phyloP scores from a whole-genome alignment of 2,113 vertebrate genomes.

The Myiagra hebetior region DNA sequence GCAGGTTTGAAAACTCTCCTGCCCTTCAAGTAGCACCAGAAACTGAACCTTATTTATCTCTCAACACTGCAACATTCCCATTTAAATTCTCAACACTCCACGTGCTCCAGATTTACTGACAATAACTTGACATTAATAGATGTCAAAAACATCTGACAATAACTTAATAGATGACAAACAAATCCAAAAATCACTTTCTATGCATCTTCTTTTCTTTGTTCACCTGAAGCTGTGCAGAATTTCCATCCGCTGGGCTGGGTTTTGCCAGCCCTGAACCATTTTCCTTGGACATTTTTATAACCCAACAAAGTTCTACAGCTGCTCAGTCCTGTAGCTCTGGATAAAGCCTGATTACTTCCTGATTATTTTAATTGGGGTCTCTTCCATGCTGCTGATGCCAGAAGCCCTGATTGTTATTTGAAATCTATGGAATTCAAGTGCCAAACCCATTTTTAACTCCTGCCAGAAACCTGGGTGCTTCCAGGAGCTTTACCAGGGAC shows the following conservation, averaged over 20 bases:
- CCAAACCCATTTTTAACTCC: not conserved
- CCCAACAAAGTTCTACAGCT: not conserved
- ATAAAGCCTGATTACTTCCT: not conserved
- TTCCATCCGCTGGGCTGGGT: not conserved
- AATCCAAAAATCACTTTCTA: not conserved
- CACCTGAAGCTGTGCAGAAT: not conserved
- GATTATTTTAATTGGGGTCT: not conserved
- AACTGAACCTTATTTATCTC: not conserved
- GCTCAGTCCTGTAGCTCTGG: not conserved
- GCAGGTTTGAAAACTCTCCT: not conserved
- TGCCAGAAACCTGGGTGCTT: not conserved
- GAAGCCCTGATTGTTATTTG: not conserved
- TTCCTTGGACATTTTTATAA: not conserved
- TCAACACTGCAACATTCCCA: fast-evolving
- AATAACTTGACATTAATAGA: not conserved
- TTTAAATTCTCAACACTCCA: not conserved
- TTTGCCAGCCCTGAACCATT: not conserved
- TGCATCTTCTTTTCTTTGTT: not conserved
- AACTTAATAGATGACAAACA: not conserved
- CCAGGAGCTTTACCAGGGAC: not conserved
- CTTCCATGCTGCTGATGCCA: not conserved
- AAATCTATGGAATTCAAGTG: not conserved
- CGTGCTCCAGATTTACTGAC: not conserved
- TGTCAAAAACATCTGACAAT: not conserved
- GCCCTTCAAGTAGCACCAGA: not conserved